A percentile compares a stretch with the other conserved stretches of the same genome.
These are phyloP conservation scores for Tachuris rubrigastra DNA, from an alignment of 2,113 vertebrate species.

Conservation along the genomic window DNA sequence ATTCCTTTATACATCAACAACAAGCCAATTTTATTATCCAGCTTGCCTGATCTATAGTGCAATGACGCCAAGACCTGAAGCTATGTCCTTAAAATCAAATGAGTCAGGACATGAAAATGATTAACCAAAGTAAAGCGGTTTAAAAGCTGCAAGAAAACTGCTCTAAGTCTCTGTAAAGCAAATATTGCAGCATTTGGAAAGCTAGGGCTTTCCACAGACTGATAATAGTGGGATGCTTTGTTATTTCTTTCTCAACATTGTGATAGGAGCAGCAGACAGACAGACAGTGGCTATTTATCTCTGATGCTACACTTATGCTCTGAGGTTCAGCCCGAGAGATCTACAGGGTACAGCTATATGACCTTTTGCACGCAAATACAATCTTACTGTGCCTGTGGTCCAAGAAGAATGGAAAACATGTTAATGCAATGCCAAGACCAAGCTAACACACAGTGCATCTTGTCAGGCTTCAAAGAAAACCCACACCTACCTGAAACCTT, in stretches of 20 bases:
- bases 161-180: conserved; percentile 37
- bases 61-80: conserved; percentile 38
- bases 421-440: background rate
- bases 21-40: conserved; percentile 61
- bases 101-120: conserved; percentile 71
- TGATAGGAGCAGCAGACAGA: conserved; percentile 7
- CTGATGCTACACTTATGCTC: conserved; percentile 6
- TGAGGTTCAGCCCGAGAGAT: background rate
- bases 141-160: conserved; percentile 53
- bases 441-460: background rate
- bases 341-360: background rate
- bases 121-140: conserved; percentile 64
- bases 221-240: conserved; percentile 26
- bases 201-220: conserved; percentile 59
- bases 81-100: conserved; percentile 66
- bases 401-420: background rate
- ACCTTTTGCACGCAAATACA: background rate
- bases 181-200: conserved; percentile 41
- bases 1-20: conserved; percentile 49
- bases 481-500: background rate
- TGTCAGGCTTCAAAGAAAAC: background rate
- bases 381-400: background rate
- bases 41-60: conserved; percentile 42
- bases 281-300: conserved; percentile 21
- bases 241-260: conserved; percentile 17